Conservation (phyloP, 2,113 vertebrate genomes). For the Paradisaea rubra region DNA sequence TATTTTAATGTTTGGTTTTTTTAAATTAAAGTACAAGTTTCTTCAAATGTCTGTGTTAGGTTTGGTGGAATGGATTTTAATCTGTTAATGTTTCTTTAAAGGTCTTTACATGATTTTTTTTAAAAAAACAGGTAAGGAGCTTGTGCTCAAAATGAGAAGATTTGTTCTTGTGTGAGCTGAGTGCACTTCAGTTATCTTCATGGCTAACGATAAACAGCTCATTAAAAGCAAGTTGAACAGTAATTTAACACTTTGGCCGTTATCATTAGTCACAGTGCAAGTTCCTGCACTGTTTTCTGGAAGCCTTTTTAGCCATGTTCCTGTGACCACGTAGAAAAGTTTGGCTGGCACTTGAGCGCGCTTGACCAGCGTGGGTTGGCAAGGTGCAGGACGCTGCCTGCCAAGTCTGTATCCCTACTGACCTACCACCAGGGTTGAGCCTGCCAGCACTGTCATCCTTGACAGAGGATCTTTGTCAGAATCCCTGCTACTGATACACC, state of each 20-base stretch:
- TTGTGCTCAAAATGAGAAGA: neutral
- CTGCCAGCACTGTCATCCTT: slow-evolving; percentile 50
- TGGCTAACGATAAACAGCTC: neutral
- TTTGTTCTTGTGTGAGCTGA: neutral
- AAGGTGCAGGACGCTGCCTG: neutral
- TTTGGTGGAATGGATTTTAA: neutral
- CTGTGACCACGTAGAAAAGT: neutral
- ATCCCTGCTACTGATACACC: slow-evolving; percentile 39
- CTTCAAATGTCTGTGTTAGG: neutral
- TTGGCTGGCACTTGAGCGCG: neutral
- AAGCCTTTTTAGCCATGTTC: neutral
- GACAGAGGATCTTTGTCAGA: slow-evolving; percentile 63
- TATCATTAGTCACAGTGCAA: neutral
- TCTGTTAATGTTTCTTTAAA: neutral
- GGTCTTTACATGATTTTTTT: neutral
- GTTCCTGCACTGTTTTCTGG: neutral
- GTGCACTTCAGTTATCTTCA: neutral
- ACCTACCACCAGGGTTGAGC: slow-evolving; percentile 37
- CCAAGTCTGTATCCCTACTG: slow-evolving; percentile 45
- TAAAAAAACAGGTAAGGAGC: neutral
- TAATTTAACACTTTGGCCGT: neutral
- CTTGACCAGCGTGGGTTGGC: slow-evolving; percentile 46
- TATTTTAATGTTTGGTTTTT: neutral
- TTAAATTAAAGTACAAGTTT: neutral
- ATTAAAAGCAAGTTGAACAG: neutral